Base-by-base conservation (phyloP, 2,888 invertebrate genomes). In the Lysandra coridon region DNA sequence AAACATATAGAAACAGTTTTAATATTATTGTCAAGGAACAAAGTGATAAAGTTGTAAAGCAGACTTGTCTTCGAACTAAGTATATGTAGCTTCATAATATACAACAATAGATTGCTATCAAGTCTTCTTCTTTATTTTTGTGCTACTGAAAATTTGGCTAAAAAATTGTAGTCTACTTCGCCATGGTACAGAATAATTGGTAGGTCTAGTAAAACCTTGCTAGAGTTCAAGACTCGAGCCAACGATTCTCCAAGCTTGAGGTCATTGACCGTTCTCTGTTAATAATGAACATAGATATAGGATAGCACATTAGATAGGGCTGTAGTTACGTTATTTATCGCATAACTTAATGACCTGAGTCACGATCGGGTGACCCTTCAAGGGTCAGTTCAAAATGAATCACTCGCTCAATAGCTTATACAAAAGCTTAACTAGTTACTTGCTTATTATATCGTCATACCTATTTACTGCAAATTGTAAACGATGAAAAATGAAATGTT, bases 311-410 rank as follows among this genome's bases (percentile, higher is more conserved):
- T 33, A 69, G 69, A 69, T 30, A 64, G 64, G 69, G 69, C 78
- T 76, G 80, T 83, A 84, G 83, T 89, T 90, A 90, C 89, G 88
- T 90, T 88, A 69, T 85, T 86, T 84, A 84, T 83, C 82, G 85
- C 87, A 87, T 92, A 92, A 92, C 92, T 92, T 91, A 92, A 86
- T 90, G 86, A 89, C 85, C 83, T 83, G 83, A 88, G 92, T 89
- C 92, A 92, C 91, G 92, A 90, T 78, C 33, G 69, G 30, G 17
- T 78, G 69, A 69, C 69, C 69, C 69, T 69, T 5, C 33, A 69
- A 69, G 69, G 69, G 69, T 37, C 69, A 33, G 69, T 12, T 33
- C 69, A 17, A 69, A 37, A 78, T 76, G 64, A 78, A 77, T 53
- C 53, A 80, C 33, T 37, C 69, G 33, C 33, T 23, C 69, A 69